phyloP scores from a whole-genome alignment of 2,797 vertebrate genomes.

The Lithobates pipiens region DNA sequence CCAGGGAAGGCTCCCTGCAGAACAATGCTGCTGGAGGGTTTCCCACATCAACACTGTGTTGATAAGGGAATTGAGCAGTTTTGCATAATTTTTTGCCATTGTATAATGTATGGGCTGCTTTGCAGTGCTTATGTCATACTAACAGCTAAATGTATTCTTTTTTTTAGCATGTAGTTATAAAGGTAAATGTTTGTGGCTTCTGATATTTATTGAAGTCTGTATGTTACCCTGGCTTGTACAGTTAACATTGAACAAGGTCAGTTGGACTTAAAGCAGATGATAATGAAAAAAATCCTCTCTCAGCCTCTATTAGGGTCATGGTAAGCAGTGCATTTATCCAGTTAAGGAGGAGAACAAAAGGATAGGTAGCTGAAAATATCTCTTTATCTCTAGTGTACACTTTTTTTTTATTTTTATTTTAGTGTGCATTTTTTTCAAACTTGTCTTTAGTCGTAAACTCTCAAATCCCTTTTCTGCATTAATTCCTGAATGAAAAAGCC shows the following conservation, averaged over 20 bases:
- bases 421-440: not conserved
- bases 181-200: not conserved
- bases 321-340: slow-evolving; percentile 61
- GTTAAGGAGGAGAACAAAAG: slow-evolving; percentile 57
- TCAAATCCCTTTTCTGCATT: not conserved
- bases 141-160: not conserved
- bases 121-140: too few species aligned
- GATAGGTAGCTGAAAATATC: slow-evolving; percentile 54
- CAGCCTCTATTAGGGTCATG: slow-evolving; percentile 61
- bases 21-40: too few species aligned
- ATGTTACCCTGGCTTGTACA: slow-evolving; percentile 9
- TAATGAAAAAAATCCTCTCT: slow-evolving; percentile 54
- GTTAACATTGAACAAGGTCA: slow-evolving; percentile 67
- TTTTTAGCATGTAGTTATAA: not conserved
- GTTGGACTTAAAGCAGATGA: slow-evolving; percentile 61
- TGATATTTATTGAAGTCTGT: not conserved
- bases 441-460: not conserved
- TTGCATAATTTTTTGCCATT: too few species aligned
- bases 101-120: too few species aligned
- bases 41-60: too few species aligned
- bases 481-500: not conserved
- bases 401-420: too few species aligned
- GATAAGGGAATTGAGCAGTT: too few species aligned
- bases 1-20: too few species aligned
- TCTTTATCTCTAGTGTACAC: not conserved